Base-by-base conservation (phyloP, 2,797 vertebrate genomes). In the Diglossa cyanea region DNA sequence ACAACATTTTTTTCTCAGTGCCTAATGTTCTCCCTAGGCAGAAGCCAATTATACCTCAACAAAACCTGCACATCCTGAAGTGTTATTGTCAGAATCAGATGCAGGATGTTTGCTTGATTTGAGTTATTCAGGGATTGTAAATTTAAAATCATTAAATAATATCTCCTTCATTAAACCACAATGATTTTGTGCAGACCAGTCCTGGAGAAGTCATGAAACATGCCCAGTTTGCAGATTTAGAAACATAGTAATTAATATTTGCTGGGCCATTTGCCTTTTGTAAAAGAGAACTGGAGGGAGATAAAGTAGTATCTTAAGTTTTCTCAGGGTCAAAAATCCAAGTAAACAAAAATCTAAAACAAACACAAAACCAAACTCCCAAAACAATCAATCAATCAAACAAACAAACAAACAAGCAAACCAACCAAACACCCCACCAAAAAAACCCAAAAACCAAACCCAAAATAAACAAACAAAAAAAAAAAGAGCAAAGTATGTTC, bases 281-380 rank as follows among this genome's bases (percentile, higher is more conserved):
- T 26, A 54, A 35, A 67, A 45, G 45, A 70, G 58, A 30, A 30
- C 0, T 17, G 11, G 9, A 8, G 3, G 3, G 4, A 6, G 4
- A 39, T 26, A 44, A 48, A 53, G 10, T 7, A 67, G 28, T n/a
- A 42, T 37, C 33, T 58, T 33, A n/a, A 40, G 35, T 26, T 76
- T 45, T 76, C 17, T 17, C 42, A 50, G n/a, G 31, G 25, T 76
- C 30, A 55, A 86, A 83, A 86, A 51, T 35, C n/a, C 47, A 82
- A 65, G 39, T 14, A 75, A 51, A 44, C 17, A 30, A 24, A 53
- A 25, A 42, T 1, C 40, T 6, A 2, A 47, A 57, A 48, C 13
- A 35, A 70, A 25, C 24, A 10, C 17, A 24, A 82, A 39, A 9
- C 15, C n/a, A 37, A 57, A 9, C 23, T 17, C 17, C n/a, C 11